Conservation (phyloP, 2,888 invertebrate genomes). For the Stomorhina lunata region DNA sequence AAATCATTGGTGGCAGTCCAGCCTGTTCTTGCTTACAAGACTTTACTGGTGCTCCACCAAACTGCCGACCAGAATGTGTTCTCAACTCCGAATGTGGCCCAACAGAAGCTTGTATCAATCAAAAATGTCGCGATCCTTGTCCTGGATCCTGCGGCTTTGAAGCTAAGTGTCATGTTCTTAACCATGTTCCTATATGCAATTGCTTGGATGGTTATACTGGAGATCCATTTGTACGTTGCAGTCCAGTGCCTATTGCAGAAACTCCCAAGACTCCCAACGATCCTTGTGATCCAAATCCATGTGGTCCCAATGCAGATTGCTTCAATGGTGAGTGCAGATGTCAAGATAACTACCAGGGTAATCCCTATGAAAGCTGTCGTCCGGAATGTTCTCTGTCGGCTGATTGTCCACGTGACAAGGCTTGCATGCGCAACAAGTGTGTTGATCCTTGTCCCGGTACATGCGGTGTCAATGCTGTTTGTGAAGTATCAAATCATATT, state of each 20-base stretch:
- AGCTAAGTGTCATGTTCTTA: conserved; percentile 88
- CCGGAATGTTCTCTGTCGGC: conserved; percentile 88
- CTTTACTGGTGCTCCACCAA: conserved; percentile 89
- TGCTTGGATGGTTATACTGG: conserved; percentile 88
- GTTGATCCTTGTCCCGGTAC: conserved; percentile 88
- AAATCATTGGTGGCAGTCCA: conserved; percentile 86
- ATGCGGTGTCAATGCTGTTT: conserved; percentile 86
- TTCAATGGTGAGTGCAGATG: conserved; percentile 87
- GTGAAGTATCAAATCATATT: conserved; percentile 87
- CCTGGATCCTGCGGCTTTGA: conserved; percentile 90
- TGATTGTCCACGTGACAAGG: conserved; percentile 85
- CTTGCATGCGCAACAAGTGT: conserved; percentile 87
- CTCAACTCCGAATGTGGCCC: conserved; percentile 90
- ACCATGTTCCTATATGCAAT: conserved; percentile 90
- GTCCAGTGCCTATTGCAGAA: conserved; percentile 81
- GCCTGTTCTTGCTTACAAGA: conserved; percentile 90
- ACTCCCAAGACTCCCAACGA: conserved; percentile 79
- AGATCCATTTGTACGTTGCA: conserved; percentile 89
- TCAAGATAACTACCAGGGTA: conserved; percentile 85
- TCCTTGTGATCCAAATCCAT: conserved; percentile 87
- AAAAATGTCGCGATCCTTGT: conserved; percentile 91
- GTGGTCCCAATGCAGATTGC: conserved; percentile 88
- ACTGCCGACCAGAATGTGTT: conserved; percentile 89
- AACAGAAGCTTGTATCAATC: conserved; percentile 87
- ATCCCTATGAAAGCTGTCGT: conserved; percentile 85